Conservation (phyloP, 1,140 invertebrate species). For the Heliconius melpomene region DNA sequence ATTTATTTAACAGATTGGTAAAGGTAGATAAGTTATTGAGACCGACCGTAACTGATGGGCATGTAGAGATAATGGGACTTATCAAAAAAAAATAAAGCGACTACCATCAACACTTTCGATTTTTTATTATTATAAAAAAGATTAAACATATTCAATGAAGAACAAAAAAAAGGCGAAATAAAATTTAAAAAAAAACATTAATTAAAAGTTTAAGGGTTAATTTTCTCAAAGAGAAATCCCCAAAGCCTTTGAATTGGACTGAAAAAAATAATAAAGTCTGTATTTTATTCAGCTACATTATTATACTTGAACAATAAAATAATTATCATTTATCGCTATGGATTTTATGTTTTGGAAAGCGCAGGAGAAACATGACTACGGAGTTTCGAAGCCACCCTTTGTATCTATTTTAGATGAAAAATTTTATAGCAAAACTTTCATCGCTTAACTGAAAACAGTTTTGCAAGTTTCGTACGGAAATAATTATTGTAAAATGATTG, state of each 20-base stretch:
- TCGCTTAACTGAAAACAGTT: slow-evolving; percentile 4
- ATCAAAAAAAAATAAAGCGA: no score
- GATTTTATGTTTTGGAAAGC: slow-evolving; percentile 72
- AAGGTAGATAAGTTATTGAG: no score
- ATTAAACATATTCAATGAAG: no score
- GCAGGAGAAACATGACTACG: slow-evolving; percentile 46
- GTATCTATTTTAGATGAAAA: slow-evolving; percentile 26
- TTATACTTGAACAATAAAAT: slow-evolving; percentile 79
- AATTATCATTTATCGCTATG: slow-evolving; percentile 77
- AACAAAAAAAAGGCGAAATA: no score
- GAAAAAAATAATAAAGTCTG: slow-evolving; percentile 48
- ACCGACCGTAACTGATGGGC: no score
- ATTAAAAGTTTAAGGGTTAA: not conserved
- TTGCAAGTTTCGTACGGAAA: not conserved
- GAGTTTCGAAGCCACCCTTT: slow-evolving; percentile 30
- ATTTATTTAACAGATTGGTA: no score
- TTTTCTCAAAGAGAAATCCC: not conserved
- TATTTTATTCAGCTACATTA: slow-evolving; percentile 74
- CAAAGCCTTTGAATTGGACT: slow-evolving; percentile 39
- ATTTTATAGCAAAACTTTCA: slow-evolving; percentile 22
- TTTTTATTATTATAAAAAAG: no score
- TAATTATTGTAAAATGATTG: slow-evolving; percentile 7
- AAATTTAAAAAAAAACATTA: not conserved
- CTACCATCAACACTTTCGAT: no score
- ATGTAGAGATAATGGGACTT: no score